Base-by-base conservation (phyloP, 2,888 invertebrate species). In the Lysandra coridon region DNA sequence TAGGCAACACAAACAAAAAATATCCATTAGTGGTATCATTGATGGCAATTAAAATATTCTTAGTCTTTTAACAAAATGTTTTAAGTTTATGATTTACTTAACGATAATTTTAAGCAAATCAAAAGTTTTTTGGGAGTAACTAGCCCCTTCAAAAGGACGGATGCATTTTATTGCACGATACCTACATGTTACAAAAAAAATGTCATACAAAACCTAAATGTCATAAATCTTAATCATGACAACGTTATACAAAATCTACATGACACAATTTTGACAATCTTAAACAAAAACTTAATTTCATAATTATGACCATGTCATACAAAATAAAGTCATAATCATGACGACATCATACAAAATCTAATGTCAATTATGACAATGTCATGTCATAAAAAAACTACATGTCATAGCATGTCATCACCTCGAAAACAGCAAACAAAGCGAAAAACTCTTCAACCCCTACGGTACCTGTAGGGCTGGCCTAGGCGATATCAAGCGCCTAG, bases 401-500 rank as follows among this genome's bases (percentile, higher is more conserved):
- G 78, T 78, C 69, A 69, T 69, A 14, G 69, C 33, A 69, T 37
- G 69, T 69, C 33, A 69, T 69, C 69, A 33, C 33, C 69, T 69
- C 33, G 14, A 69, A 69, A 69, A 69, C 33, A 69, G 69, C 69
- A 69, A 33, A 69, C 69, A 69, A 69, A 69, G 69, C 80, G 78
- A 79, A 82, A 81, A 80, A 82, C 76, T 80, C 80, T 79, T 77
- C 81, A 79, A 77, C 60, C 69, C 69, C 69, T 69, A 76, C 81
- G 73, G 80, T 80, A 80, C 82, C 80, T 81, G 86, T 83, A 80
- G 82, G 86, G 88, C 82, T 85, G 87, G 85, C 90, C 86, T 81
- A 81, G 79, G 84, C 83, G 88, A 91, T 85, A 85, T 88, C 92
- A 92, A 87, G 89, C 91, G 83, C 83, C 82, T 83, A 85, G 88